phyloP scores from a whole-genome alignment of 1,140 invertebrate genomes.

The Acromyrmex heyeri region DNA sequence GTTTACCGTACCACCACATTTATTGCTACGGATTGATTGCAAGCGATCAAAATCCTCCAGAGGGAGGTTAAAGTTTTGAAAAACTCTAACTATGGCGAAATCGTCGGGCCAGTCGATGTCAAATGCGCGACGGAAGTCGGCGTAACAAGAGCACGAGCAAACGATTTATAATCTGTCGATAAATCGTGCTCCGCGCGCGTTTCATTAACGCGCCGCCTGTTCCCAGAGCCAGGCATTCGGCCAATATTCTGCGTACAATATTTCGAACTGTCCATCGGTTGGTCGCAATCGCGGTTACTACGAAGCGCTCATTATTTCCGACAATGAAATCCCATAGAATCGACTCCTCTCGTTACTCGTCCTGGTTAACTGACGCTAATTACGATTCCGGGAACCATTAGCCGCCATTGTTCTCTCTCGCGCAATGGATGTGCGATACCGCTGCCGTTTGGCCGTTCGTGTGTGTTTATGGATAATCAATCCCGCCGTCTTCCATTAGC shows the following conservation, averaged over 20 bases:
- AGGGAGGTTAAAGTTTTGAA: not conserved
- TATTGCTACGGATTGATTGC: not conserved
- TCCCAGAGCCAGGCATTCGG: slow-evolving; percentile 34
- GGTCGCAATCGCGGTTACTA: slow-evolving; percentile 53
- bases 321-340: slow-evolving; percentile 67
- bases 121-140: slow-evolving; percentile 19
- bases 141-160: slow-evolving; percentile 42
- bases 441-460: slow-evolving; percentile 1
- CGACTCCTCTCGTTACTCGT: slow-evolving; percentile 63
- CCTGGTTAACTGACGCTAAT: slow-evolving; percentile 63
- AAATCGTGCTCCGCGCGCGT: slow-evolving; percentile 33
- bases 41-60: too few species aligned
- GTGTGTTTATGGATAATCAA: slow-evolving; percentile 61
- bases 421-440: slow-evolving; percentile 46
- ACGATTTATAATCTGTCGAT: slow-evolving; percentile 63
- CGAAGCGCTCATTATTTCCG: slow-evolving; percentile 61
- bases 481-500: slow-evolving; percentile 39
- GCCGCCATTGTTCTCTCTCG: slow-evolving; percentile 56
- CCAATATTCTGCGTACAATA: slow-evolving; percentile 57
- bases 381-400: slow-evolving; percentile 63
- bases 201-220: slow-evolving; percentile 52
- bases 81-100: not conserved
- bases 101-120: not conserved
- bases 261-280: slow-evolving; percentile 52
- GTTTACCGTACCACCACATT: not conserved